Conservation (phyloP, 2,888 invertebrate species). For the Amorpha juglandis region DNA sequence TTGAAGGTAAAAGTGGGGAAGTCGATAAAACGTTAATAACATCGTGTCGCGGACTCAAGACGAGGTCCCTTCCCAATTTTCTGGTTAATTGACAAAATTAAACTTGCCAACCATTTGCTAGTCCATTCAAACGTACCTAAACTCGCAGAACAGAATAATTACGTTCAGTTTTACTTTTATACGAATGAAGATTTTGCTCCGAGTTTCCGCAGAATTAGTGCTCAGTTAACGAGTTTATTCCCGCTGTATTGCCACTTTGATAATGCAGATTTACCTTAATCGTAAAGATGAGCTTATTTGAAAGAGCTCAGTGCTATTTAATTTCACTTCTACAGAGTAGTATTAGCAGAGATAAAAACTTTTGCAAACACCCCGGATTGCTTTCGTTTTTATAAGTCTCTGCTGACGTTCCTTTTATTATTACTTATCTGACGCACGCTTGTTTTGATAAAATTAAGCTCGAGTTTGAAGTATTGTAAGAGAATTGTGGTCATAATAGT, state of each 20-base stretch:
- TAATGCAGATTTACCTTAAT: constrained; percentile 38
- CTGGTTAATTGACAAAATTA: constrained; percentile 72
- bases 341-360: background rate
- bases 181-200: constrained; percentile 57
- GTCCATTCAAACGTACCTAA: constrained; percentile 60
- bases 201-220: constrained; percentile 49
- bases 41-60: constrained; percentile 43
- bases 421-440: background rate
- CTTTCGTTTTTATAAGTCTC: constrained; percentile 1
- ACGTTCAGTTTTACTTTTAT: constrained; percentile 60
- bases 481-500: background rate
- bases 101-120: constrained; percentile 58
- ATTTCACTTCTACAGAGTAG: background rate
- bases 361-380: background rate
- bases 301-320: constrained; percentile 13
- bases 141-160: constrained; percentile 63
- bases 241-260: constrained; percentile 45
- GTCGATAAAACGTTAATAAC: constrained; percentile 44
- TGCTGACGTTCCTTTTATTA: background rate
- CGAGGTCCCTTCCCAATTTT: constrained; percentile 57
- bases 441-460: background rate
- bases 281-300: constrained; percentile 24
- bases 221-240: constrained; percentile 52
- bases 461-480: background rate
- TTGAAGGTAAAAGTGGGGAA: constrained; percentile 29